These are phyloP conservation scores for Anser cygnoides DNA, from an alignment of 2,113 vertebrate species.

Conservation along the genomic window DNA sequence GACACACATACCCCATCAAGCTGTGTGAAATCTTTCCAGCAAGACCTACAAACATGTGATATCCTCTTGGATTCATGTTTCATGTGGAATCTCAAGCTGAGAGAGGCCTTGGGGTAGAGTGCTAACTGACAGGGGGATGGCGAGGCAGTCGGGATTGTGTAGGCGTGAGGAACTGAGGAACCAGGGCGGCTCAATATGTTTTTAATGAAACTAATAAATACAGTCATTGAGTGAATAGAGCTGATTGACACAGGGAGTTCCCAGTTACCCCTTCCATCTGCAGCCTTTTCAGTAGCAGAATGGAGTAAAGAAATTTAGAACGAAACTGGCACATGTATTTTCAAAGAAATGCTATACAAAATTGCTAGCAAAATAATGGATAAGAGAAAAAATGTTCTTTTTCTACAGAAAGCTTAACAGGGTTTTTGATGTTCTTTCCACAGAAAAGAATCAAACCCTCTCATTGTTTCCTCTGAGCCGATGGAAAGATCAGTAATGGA, in stretches of 20 bases:
- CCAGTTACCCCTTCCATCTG: conserved; percentile 43
- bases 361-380: conserved; percentile 23
- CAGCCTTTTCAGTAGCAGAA: conserved; percentile 46
- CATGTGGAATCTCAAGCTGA: conserved; percentile 25
- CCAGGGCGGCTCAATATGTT: neutral
- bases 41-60: neutral
- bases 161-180: conserved; percentile 8
- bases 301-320: conserved; percentile 26
- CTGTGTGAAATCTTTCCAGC: conserved; percentile 28
- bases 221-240: conserved; percentile 26
- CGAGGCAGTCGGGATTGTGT: neutral
- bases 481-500: conserved; percentile 26
- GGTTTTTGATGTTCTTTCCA: conserved; percentile 25
- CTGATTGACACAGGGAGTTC: conserved; percentile 33
- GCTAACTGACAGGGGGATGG: neutral
- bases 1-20: neutral
- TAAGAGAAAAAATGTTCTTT: conserved; percentile 37
- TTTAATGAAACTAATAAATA: conserved; percentile 61
- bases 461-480: conserved; percentile 32
- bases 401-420: neutral
- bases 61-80: conserved; percentile 20
- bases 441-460: conserved; percentile 24
- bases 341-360: conserved; percentile 26
- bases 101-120: conserved; percentile 37
- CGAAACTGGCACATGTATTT: conserved; percentile 15